Conservation (phyloP, 2,113 vertebrate species). For the Helogale parvula region DNA sequence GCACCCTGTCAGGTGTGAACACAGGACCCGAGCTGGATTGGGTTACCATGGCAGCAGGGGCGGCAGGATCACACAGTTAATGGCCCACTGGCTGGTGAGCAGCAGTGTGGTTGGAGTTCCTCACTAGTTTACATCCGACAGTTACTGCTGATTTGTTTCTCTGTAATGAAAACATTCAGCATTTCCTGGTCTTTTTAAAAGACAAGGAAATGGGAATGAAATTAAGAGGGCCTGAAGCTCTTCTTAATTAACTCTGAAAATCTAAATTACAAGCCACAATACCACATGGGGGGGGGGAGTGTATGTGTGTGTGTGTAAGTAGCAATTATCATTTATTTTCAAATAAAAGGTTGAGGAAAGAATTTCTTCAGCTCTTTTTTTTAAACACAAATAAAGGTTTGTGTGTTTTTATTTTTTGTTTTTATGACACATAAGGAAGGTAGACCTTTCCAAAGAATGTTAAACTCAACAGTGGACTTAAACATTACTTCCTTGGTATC, state of each 20-base stretch:
- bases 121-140: background rate
- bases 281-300: background rate
- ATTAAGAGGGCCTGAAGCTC: conserved; percentile 49
- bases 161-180: conserved; percentile 47
- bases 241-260: conserved; percentile 70
- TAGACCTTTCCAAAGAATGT: conserved; percentile 19
- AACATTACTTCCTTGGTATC: background rate
- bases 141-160: conserved; percentile 59
- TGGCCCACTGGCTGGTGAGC: background rate
- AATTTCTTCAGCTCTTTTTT: conserved; percentile 43
- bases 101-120: background rate
- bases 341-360: background rate
- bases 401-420: background rate
- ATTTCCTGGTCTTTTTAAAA: conserved; percentile 68
- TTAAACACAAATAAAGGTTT: background rate
- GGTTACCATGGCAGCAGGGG: conserved; percentile 51
- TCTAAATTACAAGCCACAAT: conserved; percentile 64
- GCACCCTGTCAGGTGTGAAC: conserved; percentile 63
- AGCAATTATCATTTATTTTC: conserved; percentile 40
- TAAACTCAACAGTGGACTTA: background rate
- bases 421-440: background rate
- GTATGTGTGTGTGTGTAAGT: background rate
- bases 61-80: conserved; percentile 38
- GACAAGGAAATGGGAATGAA: conserved; percentile 62
- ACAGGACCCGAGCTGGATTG: background rate